These are phyloP conservation scores for Percina caprodes DNA, from an alignment of 2,113 vertebrate species.

Conservation along the genomic window DNA sequence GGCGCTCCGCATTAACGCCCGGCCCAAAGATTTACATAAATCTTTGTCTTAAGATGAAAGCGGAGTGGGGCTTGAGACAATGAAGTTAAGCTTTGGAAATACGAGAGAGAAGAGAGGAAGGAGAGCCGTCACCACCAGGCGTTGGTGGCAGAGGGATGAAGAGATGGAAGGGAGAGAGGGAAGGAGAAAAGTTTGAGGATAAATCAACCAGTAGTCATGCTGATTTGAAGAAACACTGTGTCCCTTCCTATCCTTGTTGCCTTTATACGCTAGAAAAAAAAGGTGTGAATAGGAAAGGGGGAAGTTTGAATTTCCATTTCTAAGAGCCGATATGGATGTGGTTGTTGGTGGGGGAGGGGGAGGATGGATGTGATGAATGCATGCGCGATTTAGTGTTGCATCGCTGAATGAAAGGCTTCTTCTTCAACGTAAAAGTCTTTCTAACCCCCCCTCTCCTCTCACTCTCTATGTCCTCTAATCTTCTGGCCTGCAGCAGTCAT, in stretches of 20 bases:
- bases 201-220: constrained; percentile 79
- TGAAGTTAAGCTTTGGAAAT: constrained; percentile 88
- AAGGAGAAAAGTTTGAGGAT: constrained; percentile 60
- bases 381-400: constrained; percentile 72
- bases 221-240: constrained; percentile 70
- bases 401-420: constrained; percentile 59
- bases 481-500: constrained; percentile 81
- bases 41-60: constrained; percentile 90
- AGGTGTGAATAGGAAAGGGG: constrained; percentile 27
- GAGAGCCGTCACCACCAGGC: constrained; percentile 62
- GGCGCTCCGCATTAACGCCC: constrained; percentile 84
- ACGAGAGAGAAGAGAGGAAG: constrained; percentile 65
- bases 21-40: constrained; percentile 89
- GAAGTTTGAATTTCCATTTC: constrained; percentile 62
- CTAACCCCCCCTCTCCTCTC: neutral
- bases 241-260: constrained; percentile 43
- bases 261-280: constrained; percentile 53
- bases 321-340: constrained; percentile 24
- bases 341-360: constrained; percentile 4
- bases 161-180: constrained; percentile 30
- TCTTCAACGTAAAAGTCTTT: constrained; percentile 27
- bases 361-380: constrained; percentile 70
- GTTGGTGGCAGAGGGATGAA: constrained; percentile 57
- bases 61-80: constrained; percentile 84
- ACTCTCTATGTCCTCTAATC: constrained; percentile 75